phyloP scores from a whole-genome alignment of 2,113 vertebrate genomes.

The Aleadryas rufinucha region DNA sequence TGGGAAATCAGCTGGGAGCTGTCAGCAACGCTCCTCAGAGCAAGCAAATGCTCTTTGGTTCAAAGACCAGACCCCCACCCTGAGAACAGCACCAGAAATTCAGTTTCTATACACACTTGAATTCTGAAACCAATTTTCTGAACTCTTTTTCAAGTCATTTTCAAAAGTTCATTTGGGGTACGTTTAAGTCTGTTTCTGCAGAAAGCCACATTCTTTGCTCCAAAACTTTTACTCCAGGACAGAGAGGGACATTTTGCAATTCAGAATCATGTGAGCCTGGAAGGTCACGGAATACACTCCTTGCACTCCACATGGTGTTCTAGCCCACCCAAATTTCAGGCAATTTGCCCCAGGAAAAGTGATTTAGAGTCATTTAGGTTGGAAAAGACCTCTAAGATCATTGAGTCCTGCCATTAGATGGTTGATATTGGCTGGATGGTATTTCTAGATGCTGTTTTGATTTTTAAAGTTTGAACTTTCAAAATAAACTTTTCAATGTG shows the following conservation, averaged over 20 bases:
- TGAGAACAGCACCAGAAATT: not conserved
- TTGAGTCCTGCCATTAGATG: not conserved
- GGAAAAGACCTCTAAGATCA: not conserved
- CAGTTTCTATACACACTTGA: not conserved
- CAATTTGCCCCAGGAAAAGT: not conserved
- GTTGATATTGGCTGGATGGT: not conserved
- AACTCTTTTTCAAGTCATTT: not conserved
- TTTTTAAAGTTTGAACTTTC: not conserved
- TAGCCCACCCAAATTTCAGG: not conserved
- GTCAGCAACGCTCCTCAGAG: not conserved
- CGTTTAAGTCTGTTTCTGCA: not conserved
- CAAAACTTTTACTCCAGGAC: not conserved
- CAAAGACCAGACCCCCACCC: not conserved
- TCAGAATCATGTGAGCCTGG: not conserved
- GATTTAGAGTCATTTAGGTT: not conserved
- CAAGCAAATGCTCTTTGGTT: not conserved
- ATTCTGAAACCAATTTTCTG: not conserved
- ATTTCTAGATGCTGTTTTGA: not conserved
- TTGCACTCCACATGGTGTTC: not conserved
- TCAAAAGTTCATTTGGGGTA: accelerated
- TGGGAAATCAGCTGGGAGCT: not conserved
- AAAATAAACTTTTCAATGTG: not conserved
- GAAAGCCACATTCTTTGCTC: not conserved
- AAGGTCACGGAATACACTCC: not conserved
- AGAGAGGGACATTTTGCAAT: not conserved